Base-by-base conservation (phyloP, 2,113 vertebrate species). In the Odobenus rosmarus region DNA sequence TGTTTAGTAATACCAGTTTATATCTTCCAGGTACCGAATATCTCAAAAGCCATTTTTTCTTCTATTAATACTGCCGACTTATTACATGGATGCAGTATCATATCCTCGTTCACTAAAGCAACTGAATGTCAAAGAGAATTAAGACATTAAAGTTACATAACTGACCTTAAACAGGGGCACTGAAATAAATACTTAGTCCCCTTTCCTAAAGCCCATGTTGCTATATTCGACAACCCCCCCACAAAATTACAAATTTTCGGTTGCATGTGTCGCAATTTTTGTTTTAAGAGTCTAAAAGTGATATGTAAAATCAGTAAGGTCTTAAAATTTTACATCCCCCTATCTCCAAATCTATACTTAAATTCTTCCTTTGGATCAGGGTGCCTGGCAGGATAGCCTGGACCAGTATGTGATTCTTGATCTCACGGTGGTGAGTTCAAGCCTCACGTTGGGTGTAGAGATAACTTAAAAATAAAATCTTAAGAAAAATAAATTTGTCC, bases 21-120 rank as follows among this genome's bases (percentile, higher is more conserved):
- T 88, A 49, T 96, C 55, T 87, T 84, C 55, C 51, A 53, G 42
- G 69, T 79, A 82, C 2, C 9, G 90, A 72, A 18, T 71, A 84
- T 59, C 53, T 95, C 71, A 94, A 86, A 97, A 94, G 81, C 92
- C n/a, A 57, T 1, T 59, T 87, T 88, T 62, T 82, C 64, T 90
- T 59, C 59, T 96, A 49, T 85, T n/a, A 81, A 24, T 42, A 59
- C 12, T 69, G 28, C 7, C 26, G 85, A 16, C 28, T 80, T 86
- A 64, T 72, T 71, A 80, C 51, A 62, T 42, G 18, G 28, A 86
- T 64, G 13, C 19, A 72, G 11, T 46, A 36, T 64, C 28, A 91
- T 64, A 51, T 96, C 51, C 33, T 93, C 76, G 91, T 89, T 87
- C 76, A 87, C 39, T 67, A 74, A 90, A 72, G 39, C 80, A 93